Evolutionary conservation across 2,113 vertebrate species (phyloP).

Genomic region (Cepphus grylle): DNA sequence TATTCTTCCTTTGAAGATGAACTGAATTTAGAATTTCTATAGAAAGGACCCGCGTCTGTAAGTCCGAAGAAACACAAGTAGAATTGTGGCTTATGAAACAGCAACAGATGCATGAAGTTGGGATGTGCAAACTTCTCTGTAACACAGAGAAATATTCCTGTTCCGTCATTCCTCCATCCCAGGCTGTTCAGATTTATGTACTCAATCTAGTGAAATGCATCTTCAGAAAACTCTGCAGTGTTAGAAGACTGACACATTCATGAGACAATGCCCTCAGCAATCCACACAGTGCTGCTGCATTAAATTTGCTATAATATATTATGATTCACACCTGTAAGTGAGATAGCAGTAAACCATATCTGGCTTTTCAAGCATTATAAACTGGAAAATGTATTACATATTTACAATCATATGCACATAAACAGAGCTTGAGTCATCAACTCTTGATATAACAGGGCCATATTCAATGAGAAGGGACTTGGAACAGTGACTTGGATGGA

Average conservation of each 20-base stretch:
- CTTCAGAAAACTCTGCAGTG: not conserved
- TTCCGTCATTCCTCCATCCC: not conserved
- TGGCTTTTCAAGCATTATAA: not conserved
- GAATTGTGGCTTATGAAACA: not conserved
- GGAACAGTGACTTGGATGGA: not conserved
- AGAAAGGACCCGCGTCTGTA: not conserved
- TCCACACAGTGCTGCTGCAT: not conserved
- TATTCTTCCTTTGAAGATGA: constrained; percentile 2
- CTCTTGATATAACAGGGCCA: not conserved
- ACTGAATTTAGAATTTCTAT: not conserved
- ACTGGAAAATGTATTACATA: not conserved
- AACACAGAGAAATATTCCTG: not conserved
- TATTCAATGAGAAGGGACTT: not conserved
- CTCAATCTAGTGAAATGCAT: not conserved
- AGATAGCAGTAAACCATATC: not conserved
- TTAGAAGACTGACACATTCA: not conserved
- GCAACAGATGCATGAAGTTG: not conserved
- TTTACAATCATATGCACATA: not conserved
- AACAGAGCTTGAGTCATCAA: not conserved
- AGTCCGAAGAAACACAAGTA: not conserved
- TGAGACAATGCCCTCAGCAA: not conserved
- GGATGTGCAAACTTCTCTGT: not conserved
- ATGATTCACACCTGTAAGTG: not conserved
- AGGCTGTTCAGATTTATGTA: not conserved
- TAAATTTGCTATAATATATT: not conserved